phyloP scores from a whole-genome alignment of 2,888 invertebrate genomes.

The Ethmia dodecea region DNA sequence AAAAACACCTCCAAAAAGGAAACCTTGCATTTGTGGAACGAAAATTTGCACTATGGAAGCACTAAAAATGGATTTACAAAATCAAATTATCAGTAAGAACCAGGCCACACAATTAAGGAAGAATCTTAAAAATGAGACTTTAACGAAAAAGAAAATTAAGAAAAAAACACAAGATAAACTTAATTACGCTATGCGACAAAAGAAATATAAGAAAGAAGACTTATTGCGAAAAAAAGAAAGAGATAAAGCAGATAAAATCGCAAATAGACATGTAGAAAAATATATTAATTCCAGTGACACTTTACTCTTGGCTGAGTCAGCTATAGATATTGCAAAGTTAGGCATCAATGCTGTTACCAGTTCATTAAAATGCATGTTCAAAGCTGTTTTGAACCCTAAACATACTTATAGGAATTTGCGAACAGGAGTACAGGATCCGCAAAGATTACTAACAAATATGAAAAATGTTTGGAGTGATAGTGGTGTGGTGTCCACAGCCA shows the following conservation, averaged over 20 bases:
- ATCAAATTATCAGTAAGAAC: slow-evolving; percentile 1
- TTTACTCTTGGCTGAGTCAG: slow-evolving; percentile 24
- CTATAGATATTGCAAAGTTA: slow-evolving; percentile 22
- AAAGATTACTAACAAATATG: slow-evolving; percentile 12
- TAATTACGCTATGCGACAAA: slow-evolving; percentile 3
- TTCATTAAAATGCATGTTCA: slow-evolving; percentile 18
- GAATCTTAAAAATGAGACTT: slow-evolving; percentile 12
- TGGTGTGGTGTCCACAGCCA: slow-evolving; percentile 21
- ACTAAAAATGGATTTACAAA: not conserved
- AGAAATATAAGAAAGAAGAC: slow-evolving; percentile 17
- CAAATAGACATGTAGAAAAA: slow-evolving; percentile 18
- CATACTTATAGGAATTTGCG: slow-evolving; percentile 18
- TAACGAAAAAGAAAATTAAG: slow-evolving; percentile 10
- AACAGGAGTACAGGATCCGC: slow-evolving; percentile 19
- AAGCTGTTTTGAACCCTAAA: slow-evolving; percentile 23
- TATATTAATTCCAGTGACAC: slow-evolving; percentile 19
- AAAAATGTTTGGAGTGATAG: slow-evolving; percentile 18
- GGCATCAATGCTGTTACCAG: slow-evolving; percentile 14
- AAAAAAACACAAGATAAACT: too few relatives aligned
- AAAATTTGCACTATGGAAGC: not conserved
- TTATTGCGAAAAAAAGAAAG: slow-evolving; percentile 15
- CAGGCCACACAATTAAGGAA: slow-evolving; percentile 6
- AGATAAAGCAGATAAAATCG: slow-evolving; percentile 12
- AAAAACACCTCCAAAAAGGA: not conserved
- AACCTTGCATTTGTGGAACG: slow-evolving; percentile 2